Conservation (phyloP, 1,140 invertebrate genomes). For the Ephestia elutella region DNA sequence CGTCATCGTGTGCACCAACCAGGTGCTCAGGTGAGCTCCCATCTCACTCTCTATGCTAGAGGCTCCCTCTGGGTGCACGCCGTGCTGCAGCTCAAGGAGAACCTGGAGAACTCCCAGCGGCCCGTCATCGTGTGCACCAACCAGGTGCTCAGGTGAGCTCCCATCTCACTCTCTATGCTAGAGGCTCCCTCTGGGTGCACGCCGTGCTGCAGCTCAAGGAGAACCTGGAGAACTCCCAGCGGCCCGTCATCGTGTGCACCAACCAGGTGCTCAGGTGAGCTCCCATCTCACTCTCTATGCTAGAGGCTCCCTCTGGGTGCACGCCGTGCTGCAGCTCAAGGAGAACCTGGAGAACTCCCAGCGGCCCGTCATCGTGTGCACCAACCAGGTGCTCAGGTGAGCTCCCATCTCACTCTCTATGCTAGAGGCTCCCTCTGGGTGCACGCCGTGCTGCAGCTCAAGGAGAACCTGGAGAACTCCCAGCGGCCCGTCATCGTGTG, state of each 20-base stretch:
- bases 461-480: no score
- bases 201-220: slow-evolving; percentile 95
- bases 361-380: slow-evolving; percentile 98
- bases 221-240: slow-evolving; percentile 88
- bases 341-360: no score
- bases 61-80: slow-evolving; percentile 51
- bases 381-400: slow-evolving; percentile 97
- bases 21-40: slow-evolving; percentile 89
- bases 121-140: slow-evolving; percentile 98
- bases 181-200: neutral
- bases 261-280: slow-evolving; percentile 96
- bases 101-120: slow-evolving; percentile 89
- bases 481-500: no score
- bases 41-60: neutral
- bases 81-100: slow-evolving; percentile 94
- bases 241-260: slow-evolving; percentile 96
- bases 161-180: neutral
- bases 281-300: neutral
- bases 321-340: slow-evolving; percentile 93
- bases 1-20: slow-evolving; percentile 97
- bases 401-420: slow-evolving; percentile 19
- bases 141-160: slow-evolving; percentile 91
- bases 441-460: no score
- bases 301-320: neutral
- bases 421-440: no score